A percentile compares a stretch with the other conserved stretches of the same genome.
phyloP scores from a whole-genome alignment of 2,888 invertebrate genomes.

The Troides aeacus region DNA sequence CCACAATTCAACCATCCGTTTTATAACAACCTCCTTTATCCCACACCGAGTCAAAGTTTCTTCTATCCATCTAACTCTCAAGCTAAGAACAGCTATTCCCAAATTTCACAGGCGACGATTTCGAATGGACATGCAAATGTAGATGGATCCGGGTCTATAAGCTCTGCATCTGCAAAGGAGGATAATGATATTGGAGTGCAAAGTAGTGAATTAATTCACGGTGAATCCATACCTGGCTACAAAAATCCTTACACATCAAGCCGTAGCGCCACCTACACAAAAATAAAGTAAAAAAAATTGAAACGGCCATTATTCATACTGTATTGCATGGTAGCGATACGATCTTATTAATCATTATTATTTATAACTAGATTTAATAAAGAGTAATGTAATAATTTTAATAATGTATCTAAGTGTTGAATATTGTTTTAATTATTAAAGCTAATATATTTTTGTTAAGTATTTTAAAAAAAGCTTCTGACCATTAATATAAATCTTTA shows the following conservation, averaged over 20 bases:
- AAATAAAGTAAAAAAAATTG: constrained; percentile 40
- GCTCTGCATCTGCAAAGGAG: constrained; percentile 55
- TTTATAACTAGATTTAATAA: constrained; percentile 11
- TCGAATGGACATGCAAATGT: constrained; percentile 61
- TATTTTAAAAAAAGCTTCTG: not conserved
- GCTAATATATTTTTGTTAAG: not conserved
- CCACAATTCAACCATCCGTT: constrained; percentile 61
- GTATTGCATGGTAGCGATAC: not conserved
- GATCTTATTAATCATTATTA: not conserved
- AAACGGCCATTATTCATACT: not conserved
- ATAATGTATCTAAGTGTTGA: constrained; percentile 11
- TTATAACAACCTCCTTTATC: constrained; percentile 60
- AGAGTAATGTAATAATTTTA: not conserved
- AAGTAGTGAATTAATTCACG: constrained; percentile 56
- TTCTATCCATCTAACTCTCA: constrained; percentile 65
- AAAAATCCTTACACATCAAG: constrained; percentile 57
- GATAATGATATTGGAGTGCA: constrained; percentile 59
- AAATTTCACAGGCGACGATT: constrained; percentile 44
- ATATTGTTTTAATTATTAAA: constrained; percentile 5
- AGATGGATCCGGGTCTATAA: constrained; percentile 50
- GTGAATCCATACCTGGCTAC: constrained; percentile 57
- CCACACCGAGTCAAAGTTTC: constrained; percentile 59
- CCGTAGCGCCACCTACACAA: constrained; percentile 52
- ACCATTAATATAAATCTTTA: no score
- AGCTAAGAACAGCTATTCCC: constrained; percentile 56